phyloP scores from a whole-genome alignment of 1,140 invertebrate species.

The Heliothis virescens region DNA sequence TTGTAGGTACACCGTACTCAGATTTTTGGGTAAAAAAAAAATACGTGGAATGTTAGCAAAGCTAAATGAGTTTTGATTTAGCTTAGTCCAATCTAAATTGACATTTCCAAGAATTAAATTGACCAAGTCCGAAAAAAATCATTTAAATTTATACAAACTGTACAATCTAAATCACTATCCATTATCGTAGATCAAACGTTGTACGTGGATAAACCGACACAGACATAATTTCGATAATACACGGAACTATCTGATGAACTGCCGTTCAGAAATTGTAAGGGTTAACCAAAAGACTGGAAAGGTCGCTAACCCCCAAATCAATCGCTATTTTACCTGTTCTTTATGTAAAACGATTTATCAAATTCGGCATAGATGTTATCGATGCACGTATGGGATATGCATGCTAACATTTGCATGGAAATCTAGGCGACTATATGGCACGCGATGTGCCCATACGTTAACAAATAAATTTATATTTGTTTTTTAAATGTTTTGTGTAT shows the following conservation, averaged over 20 bases:
- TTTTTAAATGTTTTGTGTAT: slow-evolving; percentile 31
- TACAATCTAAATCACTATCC: background rate
- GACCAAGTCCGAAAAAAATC: no score
- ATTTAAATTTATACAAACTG: no score
- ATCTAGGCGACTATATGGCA: slow-evolving; percentile 3
- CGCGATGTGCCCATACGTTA: slow-evolving; percentile 40
- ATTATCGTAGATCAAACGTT: background rate
- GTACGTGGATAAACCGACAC: background rate
- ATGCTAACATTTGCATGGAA: slow-evolving; percentile 37
- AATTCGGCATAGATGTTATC: slow-evolving; percentile 6
- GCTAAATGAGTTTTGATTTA: no score
- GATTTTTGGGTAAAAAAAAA: no score
- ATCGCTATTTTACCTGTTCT: background rate
- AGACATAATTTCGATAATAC: background rate
- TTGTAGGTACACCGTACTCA: no score
- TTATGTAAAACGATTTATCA: background rate
- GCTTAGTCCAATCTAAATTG: no score
- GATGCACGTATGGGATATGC: slow-evolving; percentile 33
- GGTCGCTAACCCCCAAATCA: background rate
- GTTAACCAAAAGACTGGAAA: background rate
- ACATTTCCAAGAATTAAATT: no score
- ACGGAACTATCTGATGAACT: background rate
- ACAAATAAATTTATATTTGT: slow-evolving; percentile 33
- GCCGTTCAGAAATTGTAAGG: background rate
- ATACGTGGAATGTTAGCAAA: no score